Evolutionary conservation across 35 echinoderm and acorn worm species (phyloP), one percentile per base, ranked within the genome.

Genomic region (Strongylocentrotus purpuratus): DNA sequence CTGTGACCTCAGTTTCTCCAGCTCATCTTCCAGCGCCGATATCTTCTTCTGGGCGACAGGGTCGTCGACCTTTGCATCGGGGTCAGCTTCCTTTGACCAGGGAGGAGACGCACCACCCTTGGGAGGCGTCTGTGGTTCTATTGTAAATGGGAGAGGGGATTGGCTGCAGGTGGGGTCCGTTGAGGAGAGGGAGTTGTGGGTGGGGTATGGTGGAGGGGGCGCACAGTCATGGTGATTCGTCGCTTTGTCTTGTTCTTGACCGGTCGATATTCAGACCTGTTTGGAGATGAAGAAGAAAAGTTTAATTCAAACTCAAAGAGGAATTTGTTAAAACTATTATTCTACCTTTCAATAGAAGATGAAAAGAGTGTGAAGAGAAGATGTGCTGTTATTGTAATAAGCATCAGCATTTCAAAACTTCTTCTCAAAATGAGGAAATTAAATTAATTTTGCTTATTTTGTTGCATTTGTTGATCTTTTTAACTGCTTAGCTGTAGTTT

Each of bases 1-100:
- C 95, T 99, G 98, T 32, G 97, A 92, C 88, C 98, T 88, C 7
- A 99, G 93, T 87, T 98, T 98, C 10, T 94, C 91, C 31, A 99
- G 93, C 88, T 99, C 98, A 33, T 94, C 94, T 85, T 98, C 97
- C 86, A 99, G 46, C 17, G 96, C 96, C 88, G 86, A 95, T 31
- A 99, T 99, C 95, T 98, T 99, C 41, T 86, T 61, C 95, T 98
- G 41, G 7, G 98, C 96, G 0, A 61, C 33, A 17, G 97, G 97
- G 70, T 99, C 97, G 31, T 90, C 33, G 9, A 94, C 93, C 48
- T 93, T 93, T 45, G 33, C 28, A 55, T 11, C 20, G 41, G 17
- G n/a, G 87, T 92, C 48, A 31, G 71, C 88, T 33, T 32, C 86
- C 91, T 58, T 45, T 60, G 58, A 48, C 88, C 35, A 33, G 95